Evolutionary conservation across 30 jellyfish, hydroid and myxozoan species (phyloP), one percentile per base, ranked within the genome.

Genomic region (Hydractinia symbiolongicarpus): DNA sequence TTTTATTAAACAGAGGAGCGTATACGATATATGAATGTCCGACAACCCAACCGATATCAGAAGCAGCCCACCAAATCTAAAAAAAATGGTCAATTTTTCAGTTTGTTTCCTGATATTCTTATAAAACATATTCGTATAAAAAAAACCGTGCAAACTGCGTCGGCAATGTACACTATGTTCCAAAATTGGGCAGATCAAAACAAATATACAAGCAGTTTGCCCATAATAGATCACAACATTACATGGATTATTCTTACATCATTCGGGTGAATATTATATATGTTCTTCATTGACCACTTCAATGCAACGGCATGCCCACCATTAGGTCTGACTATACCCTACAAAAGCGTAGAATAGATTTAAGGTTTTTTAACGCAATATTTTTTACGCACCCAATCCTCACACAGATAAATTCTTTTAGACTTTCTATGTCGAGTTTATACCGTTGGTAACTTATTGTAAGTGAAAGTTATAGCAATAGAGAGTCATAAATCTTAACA

Each of bases 21-120:
- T 93, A 93, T 16, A 93, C 87, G 52, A 82, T 78, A 82, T 93
- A 93, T 5, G 98, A 93, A 73, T 93, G 98, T 8, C 98, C 98
- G 16, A 93, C 98, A 17, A 93, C 95, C 98, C 98, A 93, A 10
- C 98, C 98, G 67, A 93, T 93, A 75, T 93, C 98, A 2, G 98
- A 93, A 13, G 94, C 96, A 4, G 98, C 85, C 98, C 98, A 93
- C 96, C 96, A 93, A 1, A 87, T 83, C 98, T 93, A 30, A 53
- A 49, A 76, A 61, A 67, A 15, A 74, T 10, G 70, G n/a, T 60
- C 19, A 13, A 30, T 30, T 30, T n/a, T 0, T 30, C 2, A 30
- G 44, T 30, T 30, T 30, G n/a, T n/a, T n/a, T n/a, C n/a, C 44
- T 30, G 44, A 30, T 30, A 30, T 30, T 30, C 44, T 30, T 30